A percentile compares a stretch with the other conserved stretches of the same genome.
phyloP scores from a whole-genome alignment of 2,113 vertebrate species.

The Vulpes lagopus region DNA sequence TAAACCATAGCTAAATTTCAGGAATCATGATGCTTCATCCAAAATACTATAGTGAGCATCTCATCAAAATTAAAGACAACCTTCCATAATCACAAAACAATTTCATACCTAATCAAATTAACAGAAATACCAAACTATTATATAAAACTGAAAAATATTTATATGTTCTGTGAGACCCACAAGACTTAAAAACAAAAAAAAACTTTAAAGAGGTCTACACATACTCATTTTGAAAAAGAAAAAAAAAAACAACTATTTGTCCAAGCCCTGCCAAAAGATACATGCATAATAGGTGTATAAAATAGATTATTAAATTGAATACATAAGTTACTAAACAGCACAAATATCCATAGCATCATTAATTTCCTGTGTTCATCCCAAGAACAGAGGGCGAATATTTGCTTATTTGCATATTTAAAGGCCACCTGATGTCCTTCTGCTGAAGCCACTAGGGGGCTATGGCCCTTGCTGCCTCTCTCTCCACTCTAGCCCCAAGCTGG shows the following conservation, averaged over 20 bases:
- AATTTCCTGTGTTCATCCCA: no score
- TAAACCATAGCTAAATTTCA: not conserved
- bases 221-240: not conserved
- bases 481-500: no score
- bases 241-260: not conserved
- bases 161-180: not conserved
- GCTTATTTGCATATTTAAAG: not conserved
- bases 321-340: not conserved
- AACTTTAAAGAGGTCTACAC: no score
- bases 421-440: not conserved
- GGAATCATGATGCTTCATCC: not conserved
- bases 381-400: not conserved
- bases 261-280: not conserved
- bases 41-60: not conserved
- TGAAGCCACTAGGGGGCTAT: not conserved
- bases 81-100: not conserved
- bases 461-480: not conserved
- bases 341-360: not conserved
- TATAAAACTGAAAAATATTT: not conserved
- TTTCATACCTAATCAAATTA: not conserved
- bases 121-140: not conserved
- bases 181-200: no score
- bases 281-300: not conserved
- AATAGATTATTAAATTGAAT: not conserved
- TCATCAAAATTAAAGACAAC: not conserved